These are phyloP conservation scores for Ceyx margarethae DNA, from an alignment of 2,113 vertebrate species.

Conservation along the genomic window DNA sequence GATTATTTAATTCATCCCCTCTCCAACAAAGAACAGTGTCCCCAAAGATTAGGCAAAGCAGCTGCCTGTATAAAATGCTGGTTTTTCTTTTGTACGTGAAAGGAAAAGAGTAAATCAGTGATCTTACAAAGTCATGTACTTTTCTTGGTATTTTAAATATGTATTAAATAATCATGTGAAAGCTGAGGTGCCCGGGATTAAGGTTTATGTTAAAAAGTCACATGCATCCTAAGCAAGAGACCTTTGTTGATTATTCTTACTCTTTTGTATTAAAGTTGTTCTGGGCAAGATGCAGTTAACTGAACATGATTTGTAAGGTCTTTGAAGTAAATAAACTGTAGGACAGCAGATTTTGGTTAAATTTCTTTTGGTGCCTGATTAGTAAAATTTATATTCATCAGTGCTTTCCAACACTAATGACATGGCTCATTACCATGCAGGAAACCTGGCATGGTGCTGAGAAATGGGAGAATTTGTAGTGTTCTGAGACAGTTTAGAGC, in stretches of 20 bases:
- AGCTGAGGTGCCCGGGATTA: neutral
- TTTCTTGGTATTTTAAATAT: slow-evolving; percentile 54
- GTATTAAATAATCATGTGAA: slow-evolving; percentile 56
- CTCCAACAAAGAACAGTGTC: neutral
- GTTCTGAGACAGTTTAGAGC: neutral
- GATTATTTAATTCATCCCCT: neutral
- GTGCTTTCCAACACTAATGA: neutral
- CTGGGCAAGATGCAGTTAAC: neutral
- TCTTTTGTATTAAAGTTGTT: slow-evolving; percentile 4
- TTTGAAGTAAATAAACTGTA: neutral
- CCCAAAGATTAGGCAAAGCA: neutral
- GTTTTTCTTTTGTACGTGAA: rapidly evolving
- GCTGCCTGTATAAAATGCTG: neutral
- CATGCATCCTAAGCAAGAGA: neutral
- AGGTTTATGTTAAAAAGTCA: slow-evolving; percentile 32
- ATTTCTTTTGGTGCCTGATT: neutral
- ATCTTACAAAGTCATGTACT: slow-evolving; percentile 5
- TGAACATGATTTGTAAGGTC: neutral
- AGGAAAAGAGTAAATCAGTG: neutral
- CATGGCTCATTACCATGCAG: neutral
- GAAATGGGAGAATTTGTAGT: neutral
- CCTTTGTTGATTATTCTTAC: neutral
- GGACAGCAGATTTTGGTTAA: neutral
- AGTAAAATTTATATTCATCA: neutral
- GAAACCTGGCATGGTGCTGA: rapidly evolving